A percentile compares a stretch with the other conserved stretches of the same genome.
Evolutionary conservation across 2,113 vertebrate species (phyloP).

Genomic region (Chlamydotis undulata): DNA sequence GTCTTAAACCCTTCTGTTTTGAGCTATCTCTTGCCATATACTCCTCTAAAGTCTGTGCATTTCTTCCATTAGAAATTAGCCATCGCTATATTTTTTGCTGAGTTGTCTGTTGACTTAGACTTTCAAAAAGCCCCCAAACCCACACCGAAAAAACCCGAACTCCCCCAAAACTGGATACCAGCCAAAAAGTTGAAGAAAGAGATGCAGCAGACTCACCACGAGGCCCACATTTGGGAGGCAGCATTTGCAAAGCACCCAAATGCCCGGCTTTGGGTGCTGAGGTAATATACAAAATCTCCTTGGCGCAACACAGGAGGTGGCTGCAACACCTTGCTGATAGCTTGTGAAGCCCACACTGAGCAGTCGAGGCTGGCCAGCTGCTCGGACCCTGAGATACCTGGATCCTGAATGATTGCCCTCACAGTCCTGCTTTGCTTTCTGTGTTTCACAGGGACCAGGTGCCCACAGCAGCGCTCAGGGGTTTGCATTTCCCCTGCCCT

Average conservation of each 20-base stretch:
- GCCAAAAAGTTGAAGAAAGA: background rate
- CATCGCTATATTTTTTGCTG: background rate
- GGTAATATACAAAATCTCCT: background rate
- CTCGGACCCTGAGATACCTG: background rate
- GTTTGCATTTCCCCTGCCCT: background rate
- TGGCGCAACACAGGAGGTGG: background rate
- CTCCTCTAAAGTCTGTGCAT: background rate
- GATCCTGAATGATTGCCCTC: background rate
- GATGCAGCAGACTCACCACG: rapidly evolving
- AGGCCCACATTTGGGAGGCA: background rate
- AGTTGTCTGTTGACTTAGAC: background rate
- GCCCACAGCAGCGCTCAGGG: rapidly evolving
- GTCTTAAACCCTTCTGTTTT: background rate
- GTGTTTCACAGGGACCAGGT: background rate
- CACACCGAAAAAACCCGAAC: background rate
- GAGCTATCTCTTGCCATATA: background rate
- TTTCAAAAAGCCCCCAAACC: background rate
- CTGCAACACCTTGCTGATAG: background rate
- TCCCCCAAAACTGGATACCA: background rate
- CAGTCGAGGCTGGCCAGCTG: rapidly evolving
- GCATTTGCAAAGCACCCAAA: background rate
- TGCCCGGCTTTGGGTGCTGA: background rate
- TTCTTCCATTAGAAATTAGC: background rate
- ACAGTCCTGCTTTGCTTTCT: background rate
- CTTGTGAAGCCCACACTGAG: background rate